Percentiles rank a stretch among this genome's conserved stretches.
Conservation (phyloP, 1,140 invertebrate genomes). For the Drosophila insularis region DNA sequence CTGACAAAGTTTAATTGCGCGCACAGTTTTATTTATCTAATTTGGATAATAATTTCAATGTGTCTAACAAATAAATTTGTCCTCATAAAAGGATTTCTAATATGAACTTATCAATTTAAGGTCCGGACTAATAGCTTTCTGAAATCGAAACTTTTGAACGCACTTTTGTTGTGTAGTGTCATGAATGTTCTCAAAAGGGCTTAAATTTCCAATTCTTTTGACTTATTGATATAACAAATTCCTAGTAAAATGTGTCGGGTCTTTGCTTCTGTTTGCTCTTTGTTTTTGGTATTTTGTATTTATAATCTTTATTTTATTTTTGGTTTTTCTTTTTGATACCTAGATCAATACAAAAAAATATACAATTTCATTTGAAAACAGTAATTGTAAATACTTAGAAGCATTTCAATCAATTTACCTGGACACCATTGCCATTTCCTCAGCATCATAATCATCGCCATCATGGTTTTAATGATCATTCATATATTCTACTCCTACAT, state of each 20-base stretch:
- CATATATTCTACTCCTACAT: neutral
- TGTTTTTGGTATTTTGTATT: neutral
- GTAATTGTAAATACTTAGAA: neutral
- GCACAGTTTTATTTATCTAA: no score
- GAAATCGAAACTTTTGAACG: no score
- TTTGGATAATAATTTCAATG: no score
- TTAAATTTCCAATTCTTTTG: constrained; percentile 3
- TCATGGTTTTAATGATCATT: constrained; percentile 4
- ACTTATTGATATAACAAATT: neutral
- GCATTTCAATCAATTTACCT: neutral
- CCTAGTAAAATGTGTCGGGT: neutral
- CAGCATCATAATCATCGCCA: neutral
- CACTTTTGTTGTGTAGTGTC: neutral
- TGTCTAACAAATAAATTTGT: no score
- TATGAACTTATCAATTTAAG: no score
- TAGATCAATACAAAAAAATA: neutral
- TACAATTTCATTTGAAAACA: neutral
- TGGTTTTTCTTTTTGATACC: neutral
- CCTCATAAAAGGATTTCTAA: no score
- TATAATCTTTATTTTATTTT: neutral
- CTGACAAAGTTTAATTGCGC: neutral
- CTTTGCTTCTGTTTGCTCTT: neutral
- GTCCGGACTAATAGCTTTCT: no score
- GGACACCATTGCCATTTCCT: neutral
- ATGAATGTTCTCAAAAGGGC: neutral